Conservation (phyloP, 2,888 invertebrate species). For the Dicyrtomina minuta region DNA sequence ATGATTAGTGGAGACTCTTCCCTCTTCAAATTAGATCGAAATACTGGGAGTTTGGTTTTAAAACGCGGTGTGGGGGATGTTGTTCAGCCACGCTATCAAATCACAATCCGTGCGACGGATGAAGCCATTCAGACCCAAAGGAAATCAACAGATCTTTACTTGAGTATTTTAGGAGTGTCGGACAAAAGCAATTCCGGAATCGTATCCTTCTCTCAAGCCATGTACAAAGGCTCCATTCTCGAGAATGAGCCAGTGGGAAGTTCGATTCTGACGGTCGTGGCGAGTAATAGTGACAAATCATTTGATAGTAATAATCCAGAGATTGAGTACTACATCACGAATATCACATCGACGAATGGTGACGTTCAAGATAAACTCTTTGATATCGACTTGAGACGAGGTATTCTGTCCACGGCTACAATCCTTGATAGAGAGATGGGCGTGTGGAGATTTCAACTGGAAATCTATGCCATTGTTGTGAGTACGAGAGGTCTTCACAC, state of each 20-base stretch:
- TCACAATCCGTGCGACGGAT: constrained; percentile 85
- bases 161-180: constrained; percentile 71
- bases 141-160: constrained; percentile 80
- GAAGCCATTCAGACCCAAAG: constrained; percentile 87
- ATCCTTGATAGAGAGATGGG: constrained; percentile 82
- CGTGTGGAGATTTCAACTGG: constrained; percentile 77
- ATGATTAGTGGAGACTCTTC: constrained; percentile 71
- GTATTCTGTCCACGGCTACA: constrained; percentile 81
- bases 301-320: constrained; percentile 55
- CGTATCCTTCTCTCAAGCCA: constrained; percentile 63
- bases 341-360: constrained; percentile 63
- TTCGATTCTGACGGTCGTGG: constrained; percentile 77
- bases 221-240: constrained; percentile 73
- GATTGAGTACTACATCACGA: constrained; percentile 86
- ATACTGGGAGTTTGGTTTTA: constrained; percentile 72
- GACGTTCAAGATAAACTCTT: constrained; percentile 84
- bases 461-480: constrained; percentile 79
- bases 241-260: constrained; percentile 89
- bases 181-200: constrained; percentile 59
- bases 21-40: constrained; percentile 77
- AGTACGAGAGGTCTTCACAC: constrained; percentile 70
- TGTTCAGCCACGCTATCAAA: constrained; percentile 75
- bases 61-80: constrained; percentile 63
- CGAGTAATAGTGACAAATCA: constrained; percentile 60
- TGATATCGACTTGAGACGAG: constrained; percentile 84